These are phyloP conservation scores for Apogon talboti DNA, from an alignment of 2,797 vertebrate species.

Conservation along the genomic window DNA sequence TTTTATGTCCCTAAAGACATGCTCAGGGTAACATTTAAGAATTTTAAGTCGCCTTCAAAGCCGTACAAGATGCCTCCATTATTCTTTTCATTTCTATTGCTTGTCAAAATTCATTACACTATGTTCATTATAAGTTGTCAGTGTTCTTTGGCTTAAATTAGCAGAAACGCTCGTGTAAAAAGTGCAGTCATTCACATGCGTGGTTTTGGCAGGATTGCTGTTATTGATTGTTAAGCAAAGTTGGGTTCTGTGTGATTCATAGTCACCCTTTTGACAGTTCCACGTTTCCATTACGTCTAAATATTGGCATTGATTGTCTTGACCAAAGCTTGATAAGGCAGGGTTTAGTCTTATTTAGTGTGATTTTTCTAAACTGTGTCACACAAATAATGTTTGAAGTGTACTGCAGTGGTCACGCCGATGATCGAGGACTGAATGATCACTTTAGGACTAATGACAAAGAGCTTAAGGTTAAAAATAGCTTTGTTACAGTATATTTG, in stretches of 20 bases:
- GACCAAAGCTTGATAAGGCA: background rate
- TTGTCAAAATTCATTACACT: too few relatives aligned
- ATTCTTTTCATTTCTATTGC: too few relatives aligned
- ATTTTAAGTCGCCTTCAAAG: too few relatives aligned
- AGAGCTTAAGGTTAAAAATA: conserved; percentile 35
- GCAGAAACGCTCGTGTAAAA: background rate
- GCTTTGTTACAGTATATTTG: conserved; percentile 18
- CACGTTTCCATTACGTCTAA: background rate
- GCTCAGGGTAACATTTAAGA: too few relatives aligned
- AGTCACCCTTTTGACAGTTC: too few relatives aligned
- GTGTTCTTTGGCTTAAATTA: too few relatives aligned
- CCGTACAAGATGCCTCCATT: too few relatives aligned
- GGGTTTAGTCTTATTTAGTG: background rate
- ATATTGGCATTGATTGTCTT: background rate
- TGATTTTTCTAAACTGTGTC: conserved; percentile 3
- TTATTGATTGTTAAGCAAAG: background rate
- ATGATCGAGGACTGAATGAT: conserved; percentile 2
- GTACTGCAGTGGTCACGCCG: background rate
- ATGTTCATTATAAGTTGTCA: too few relatives aligned
- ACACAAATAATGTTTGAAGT: conserved; percentile 16
- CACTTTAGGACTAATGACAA: conserved; percentile 20
- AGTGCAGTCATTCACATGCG: background rate
- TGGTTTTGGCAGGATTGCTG: background rate
- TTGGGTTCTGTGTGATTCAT: background rate
- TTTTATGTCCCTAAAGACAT: too few relatives aligned